Percentiles rank a stretch among this genome's conserved stretches.
phyloP scores from a whole-genome alignment of 2,797 vertebrate species.

The Pampus argenteus region DNA sequence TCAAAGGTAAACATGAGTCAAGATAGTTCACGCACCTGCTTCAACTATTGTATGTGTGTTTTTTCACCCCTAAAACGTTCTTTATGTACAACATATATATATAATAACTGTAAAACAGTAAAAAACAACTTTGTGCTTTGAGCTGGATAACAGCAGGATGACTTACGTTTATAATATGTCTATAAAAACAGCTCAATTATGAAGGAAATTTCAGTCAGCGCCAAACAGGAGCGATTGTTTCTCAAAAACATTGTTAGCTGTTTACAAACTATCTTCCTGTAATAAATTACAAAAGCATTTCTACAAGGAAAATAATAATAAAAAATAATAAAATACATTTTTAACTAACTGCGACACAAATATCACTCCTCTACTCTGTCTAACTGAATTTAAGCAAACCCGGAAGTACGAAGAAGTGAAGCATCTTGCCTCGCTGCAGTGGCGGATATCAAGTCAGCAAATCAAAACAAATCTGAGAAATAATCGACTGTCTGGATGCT shows the following conservation, averaged over 20 bases:
- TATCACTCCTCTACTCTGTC: accelerated
- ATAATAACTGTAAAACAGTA: too few species aligned
- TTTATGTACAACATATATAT: too few species aligned
- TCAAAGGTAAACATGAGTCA: slow-evolving; percentile 36
- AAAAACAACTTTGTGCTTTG: too few species aligned
- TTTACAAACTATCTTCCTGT: not conserved
- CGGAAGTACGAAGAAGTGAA: slow-evolving; percentile 37
- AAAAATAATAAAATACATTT: too few species aligned
- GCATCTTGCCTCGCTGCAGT: slow-evolving; percentile 14
- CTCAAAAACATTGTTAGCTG: not conserved
- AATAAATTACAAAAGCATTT: not conserved
- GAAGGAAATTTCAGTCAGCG: slow-evolving; percentile 5
- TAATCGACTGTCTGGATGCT: slow-evolving; percentile 5
- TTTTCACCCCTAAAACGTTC: too few species aligned
- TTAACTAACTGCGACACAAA: not conserved
- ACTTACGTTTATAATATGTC: accelerated
- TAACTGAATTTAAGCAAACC: slow-evolving; percentile 26
- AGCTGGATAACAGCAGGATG: not conserved
- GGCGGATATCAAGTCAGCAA: slow-evolving; percentile 2
- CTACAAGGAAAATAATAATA: too few species aligned
- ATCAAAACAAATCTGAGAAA: slow-evolving; percentile 38
- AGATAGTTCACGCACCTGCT: slow-evolving; percentile 36
- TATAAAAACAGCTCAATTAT: not conserved
- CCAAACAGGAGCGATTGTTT: accelerated
- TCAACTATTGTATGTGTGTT: too few species aligned